Base-by-base conservation (phyloP, 2,888 invertebrate species). In the Liodrosophila aerea region DNA sequence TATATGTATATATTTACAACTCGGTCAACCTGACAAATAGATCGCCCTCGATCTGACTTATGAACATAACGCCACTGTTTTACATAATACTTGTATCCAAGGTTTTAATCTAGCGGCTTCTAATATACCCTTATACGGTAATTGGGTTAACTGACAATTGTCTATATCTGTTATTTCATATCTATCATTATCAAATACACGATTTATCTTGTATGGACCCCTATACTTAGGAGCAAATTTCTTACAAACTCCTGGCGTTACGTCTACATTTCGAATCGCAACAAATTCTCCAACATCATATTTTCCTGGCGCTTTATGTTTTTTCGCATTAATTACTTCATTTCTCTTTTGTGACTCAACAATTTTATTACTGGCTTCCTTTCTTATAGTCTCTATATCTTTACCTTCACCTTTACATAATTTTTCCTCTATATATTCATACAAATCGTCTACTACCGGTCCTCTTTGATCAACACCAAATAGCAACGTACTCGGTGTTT, bases 11-110 rank as follows among this genome's bases (percentile, higher is more conserved):
- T 9, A 7, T 34, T n/a, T 34, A 34, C 11, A 12, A 13, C 34
- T 34, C 12, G 34, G 34, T 12, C 34, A 34, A 34, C 34, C 34
- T 34, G 12, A 12, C 34, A n/a, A 12, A 34, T 22, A 34, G 34
- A 34, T 34, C 34, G 34, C 2, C 13, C 34, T 34, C 12, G 34
- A 34, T 34, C 34, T 34, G 7, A 13, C 5, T 12, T 12, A 34
- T 3, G 5, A 34, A 34, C 34, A 34, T n/a, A 12, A 7, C 7
- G 34, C 34, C 2, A 34, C 34, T 9, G 34, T 34, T 12, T 12
- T 34, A 34, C n/a, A 5, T 34, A 34, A 34, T 34, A 34, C 5
- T 34, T 34, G 34, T n/a, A 34, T 34, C 34, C 34, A 34, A 2
- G 11, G 34, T 34, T 34, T 34, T n/a, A 34, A 13, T 34, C 34